Conservation (phyloP, 37 sponge, comb jelly and placozoan genomes). For the Crambe crambe region DNA sequence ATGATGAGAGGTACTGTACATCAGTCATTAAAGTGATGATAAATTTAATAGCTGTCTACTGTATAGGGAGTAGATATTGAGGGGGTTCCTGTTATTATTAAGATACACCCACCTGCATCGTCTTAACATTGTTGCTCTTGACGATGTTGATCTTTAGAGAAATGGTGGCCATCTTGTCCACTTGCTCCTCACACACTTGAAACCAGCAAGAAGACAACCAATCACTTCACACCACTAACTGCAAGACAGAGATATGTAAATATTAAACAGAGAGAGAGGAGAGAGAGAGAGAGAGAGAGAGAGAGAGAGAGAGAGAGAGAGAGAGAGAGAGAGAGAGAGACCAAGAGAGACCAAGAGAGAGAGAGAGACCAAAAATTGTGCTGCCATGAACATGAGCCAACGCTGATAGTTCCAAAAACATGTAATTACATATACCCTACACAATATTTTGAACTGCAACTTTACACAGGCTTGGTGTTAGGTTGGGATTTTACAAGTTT, state of each 20-base stretch:
- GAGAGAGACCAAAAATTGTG: background rate
- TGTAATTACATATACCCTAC: too few species aligned
- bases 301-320: constrained; percentile 62
- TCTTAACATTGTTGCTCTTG: constrained; percentile 88
- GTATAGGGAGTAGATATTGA: too few species aligned
- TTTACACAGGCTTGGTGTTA: too few species aligned
- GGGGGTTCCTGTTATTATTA: too few species aligned
- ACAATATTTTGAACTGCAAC: too few species aligned
- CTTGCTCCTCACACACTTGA: background rate
- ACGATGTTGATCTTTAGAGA: constrained; percentile 90
- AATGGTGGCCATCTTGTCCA: constrained; percentile 59
- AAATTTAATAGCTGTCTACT: too few species aligned
- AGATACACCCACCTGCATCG: constrained; percentile 74
- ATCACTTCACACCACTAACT: background rate
- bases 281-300: constrained; percentile 57
- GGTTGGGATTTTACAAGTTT: too few species aligned
- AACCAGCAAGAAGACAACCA: background rate
- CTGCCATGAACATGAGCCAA: background rate
- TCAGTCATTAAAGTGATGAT: too few species aligned
- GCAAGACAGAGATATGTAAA: background rate
- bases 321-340: constrained; percentile 67
- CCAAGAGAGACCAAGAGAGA: background rate
- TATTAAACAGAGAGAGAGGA: background rate
- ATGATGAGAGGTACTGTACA: too few species aligned
- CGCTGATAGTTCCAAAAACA: too few species aligned